Evolutionary conservation across 1,140 invertebrate species (phyloP), one percentile per base, ranked within the genome.

Genomic region (Mylabris phalerata): DNA sequence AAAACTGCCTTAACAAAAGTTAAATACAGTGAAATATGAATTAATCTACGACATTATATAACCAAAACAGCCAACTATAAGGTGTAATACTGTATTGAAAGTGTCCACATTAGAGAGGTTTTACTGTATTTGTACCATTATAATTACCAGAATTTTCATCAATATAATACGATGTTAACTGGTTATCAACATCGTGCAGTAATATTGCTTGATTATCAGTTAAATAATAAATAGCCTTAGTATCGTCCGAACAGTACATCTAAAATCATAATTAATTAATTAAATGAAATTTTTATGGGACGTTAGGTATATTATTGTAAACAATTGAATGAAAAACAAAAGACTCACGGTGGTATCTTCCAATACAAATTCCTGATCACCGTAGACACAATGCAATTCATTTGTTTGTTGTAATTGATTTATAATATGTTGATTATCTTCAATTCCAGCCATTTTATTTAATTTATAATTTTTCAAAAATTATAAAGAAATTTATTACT

Each of bases 101-200:
- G 6, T 19, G 19, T 19, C 19, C 19, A 19, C 19, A 19, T 19
- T 19, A 19, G 19, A 19, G 19, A 19, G 19, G 27, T 39, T 19
- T 4, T n/a, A 38, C 3, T 9, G 47, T 10, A 19, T 45, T 55
- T 46, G 9, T 46, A 11, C 38, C 4, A n/a, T 47, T n/a, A 4
- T 7, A 11, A 32, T 32, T 32, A 32, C 32, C 32, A 3, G 24
- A 44, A 46, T 56, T 59, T 38, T 65, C 58, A 46, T 68, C 61
- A 38, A 66, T 52, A 13, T 52, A 57, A 59, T 63, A 67, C 39
- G 63, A 60, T 39, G 55, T 65, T 13, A 67, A 49, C 25, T 63
- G 55, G 1, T 25, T 54, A 40, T 60, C 60, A 27, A 48, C 59
- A 25, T 67, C 64, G 41, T 66, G 64, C 4, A 68, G 39, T 42